Percentiles rank a stretch among this genome's conserved stretches.
These are phyloP conservation scores for Tachyglossus aculeatus DNA, from an alignment of 2,797 vertebrate species.

Conservation along the genomic window DNA sequence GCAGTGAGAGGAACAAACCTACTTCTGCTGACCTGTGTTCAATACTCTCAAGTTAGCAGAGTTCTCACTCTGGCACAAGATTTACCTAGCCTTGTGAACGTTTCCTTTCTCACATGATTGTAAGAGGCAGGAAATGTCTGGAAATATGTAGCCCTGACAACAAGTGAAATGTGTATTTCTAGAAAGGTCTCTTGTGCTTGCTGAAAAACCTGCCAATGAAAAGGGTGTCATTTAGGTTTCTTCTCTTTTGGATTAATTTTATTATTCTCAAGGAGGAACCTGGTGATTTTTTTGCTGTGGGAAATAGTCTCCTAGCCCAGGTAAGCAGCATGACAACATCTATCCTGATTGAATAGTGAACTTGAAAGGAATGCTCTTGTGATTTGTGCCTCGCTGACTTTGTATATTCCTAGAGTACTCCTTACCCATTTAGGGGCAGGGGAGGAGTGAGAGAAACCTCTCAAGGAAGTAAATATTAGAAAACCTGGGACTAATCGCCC, in stretches of 20 bases:
- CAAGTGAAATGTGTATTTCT: slow-evolving; percentile 4
- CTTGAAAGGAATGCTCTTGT: not conserved
- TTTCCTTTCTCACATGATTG: slow-evolving; percentile 24
- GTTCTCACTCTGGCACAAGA: slow-evolving; percentile 59
- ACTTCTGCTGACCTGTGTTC: slow-evolving; percentile 60
- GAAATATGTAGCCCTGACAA: slow-evolving; percentile 36
- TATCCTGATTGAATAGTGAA: not conserved
- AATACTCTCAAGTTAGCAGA: slow-evolving; percentile 60
- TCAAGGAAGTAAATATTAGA: fast-evolving
- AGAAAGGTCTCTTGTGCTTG: not conserved
- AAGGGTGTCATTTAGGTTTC: not conserved
- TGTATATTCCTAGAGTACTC: too few relatives aligned
- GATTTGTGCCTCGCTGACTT: too few relatives aligned
- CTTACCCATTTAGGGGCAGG: not conserved
- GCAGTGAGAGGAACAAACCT: slow-evolving; percentile 60
- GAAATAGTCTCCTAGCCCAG: not conserved
- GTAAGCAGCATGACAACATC: not conserved
- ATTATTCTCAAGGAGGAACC: too few relatives aligned
- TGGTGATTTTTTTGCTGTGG: not conserved
- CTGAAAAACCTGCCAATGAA: not conserved
- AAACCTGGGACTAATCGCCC: fast-evolving
- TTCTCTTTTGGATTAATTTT: not conserved
- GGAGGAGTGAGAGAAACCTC: not conserved
- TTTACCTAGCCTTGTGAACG: slow-evolving; percentile 39
- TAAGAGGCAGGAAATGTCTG: not conserved